Conservation (phyloP, 35 echinoderm and acorn worm genomes). For the Nesometra sesokonis region DNA sequence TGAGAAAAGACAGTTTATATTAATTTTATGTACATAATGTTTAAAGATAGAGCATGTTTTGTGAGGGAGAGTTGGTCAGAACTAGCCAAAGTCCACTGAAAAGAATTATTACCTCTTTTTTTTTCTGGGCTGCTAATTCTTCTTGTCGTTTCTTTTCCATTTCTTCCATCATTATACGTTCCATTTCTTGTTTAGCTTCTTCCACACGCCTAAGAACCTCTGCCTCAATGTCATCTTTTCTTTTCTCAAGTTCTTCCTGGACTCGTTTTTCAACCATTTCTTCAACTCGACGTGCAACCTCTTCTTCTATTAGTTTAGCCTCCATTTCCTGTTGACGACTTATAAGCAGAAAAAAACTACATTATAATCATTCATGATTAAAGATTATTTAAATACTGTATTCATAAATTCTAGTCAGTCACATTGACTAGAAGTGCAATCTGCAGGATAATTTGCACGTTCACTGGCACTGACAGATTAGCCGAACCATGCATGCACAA, state of each 20-base stretch:
- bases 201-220: slow-evolving; percentile 81
- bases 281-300: slow-evolving; percentile 73
- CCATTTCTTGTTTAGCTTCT: slow-evolving; percentile 79
- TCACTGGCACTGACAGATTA: too few relatives aligned
- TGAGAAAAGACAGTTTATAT: too few relatives aligned
- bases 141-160: slow-evolving; percentile 65
- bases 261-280: slow-evolving; percentile 83
- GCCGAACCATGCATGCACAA: too few relatives aligned
- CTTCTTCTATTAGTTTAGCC: slow-evolving; percentile 81
- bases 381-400: neutral
- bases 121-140: slow-evolving; percentile 49
- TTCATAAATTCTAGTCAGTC: neutral
- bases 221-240: slow-evolving; percentile 83
- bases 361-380: neutral
- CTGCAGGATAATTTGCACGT: too few relatives aligned
- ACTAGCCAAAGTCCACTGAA: neutral
- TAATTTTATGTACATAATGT: neutral
- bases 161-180: slow-evolving; percentile 69
- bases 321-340: slow-evolving; percentile 90
- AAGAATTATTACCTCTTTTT: slow-evolving; percentile 49
- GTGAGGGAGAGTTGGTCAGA: slow-evolving; percentile 8
- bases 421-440: too few relatives aligned
- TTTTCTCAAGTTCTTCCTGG: slow-evolving; percentile 82
- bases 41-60: too few relatives aligned
- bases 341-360: neutral